Evolutionary conservation across 2,888 invertebrate species (phyloP).

Genomic region (Rhagonycha fulva): DNA sequence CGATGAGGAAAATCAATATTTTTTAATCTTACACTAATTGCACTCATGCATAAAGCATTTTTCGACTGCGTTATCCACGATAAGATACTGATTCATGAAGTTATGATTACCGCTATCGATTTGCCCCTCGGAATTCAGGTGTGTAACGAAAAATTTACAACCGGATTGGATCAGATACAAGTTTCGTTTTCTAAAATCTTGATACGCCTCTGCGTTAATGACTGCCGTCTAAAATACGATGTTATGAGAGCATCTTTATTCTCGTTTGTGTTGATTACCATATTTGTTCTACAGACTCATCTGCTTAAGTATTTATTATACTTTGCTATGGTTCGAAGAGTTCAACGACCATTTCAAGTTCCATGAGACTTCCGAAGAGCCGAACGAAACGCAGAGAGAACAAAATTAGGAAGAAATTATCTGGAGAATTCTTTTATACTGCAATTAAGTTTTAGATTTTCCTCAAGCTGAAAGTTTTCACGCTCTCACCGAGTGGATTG

Average conservation of each 20-base stretch:
- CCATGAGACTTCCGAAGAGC: constrained; percentile 11
- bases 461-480: background rate
- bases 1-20: background rate
- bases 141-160: background rate
- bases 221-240: background rate
- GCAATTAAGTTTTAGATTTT: background rate
- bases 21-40: background rate
- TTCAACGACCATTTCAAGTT: constrained; percentile 22
- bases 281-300: constrained; percentile 13
- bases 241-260: background rate
- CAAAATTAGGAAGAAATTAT: background rate
- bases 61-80: background rate
- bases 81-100: background rate
- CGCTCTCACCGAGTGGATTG: background rate
- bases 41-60: background rate
- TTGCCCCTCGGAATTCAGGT: background rate
- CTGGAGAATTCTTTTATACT: background rate
- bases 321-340: constrained; percentile 12
- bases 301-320: constrained; percentile 23
- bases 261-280: constrained; percentile 5
- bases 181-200: background rate
- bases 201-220: background rate
- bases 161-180: background rate
- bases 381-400: background rate
- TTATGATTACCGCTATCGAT: background rate